Evolutionary conservation across 2,888 invertebrate species (phyloP).

Genomic region (Pterostichus niger): DNA sequence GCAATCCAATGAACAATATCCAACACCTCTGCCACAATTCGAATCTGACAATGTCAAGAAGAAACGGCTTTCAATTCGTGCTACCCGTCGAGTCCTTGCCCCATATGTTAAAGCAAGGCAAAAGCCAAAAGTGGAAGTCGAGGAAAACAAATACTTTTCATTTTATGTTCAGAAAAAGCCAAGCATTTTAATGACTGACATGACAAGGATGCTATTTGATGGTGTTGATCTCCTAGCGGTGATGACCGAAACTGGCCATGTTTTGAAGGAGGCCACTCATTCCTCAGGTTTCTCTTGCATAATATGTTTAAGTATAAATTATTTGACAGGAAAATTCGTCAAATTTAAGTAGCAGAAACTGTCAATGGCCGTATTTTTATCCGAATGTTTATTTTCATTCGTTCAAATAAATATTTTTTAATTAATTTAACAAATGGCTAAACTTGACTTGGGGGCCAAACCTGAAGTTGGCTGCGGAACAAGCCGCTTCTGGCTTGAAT

Average conservation of each 20-base stretch:
- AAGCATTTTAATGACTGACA: constrained; percentile 73
- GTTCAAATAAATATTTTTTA: too few relatives aligned
- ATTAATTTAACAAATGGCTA: too few relatives aligned
- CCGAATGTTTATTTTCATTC: too few relatives aligned
- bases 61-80: background rate
- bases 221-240: constrained; percentile 80
- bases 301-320: too few relatives aligned
- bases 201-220: constrained; percentile 78
- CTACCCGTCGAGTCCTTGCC: constrained; percentile 19
- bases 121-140: background rate
- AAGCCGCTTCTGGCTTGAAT: too few relatives aligned
- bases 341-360: too few relatives aligned
- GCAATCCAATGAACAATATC: background rate
- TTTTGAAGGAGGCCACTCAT: constrained; percentile 79
- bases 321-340: too few relatives aligned
- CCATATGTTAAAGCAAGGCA: constrained; percentile 39
- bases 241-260: constrained; percentile 80
- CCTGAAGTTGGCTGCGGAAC: too few relatives aligned
- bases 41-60: constrained; percentile 16
- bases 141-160: constrained; percentile 39
- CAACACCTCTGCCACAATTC: background rate
- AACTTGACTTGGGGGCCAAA: too few relatives aligned
- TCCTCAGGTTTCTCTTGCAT: constrained; percentile 77
- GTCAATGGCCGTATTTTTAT: too few relatives aligned
- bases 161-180: constrained; percentile 74